Percentiles rank a stretch among this genome's conserved stretches.
Conservation (phyloP, 2,888 invertebrate species). For the Beris chalybata region DNA sequence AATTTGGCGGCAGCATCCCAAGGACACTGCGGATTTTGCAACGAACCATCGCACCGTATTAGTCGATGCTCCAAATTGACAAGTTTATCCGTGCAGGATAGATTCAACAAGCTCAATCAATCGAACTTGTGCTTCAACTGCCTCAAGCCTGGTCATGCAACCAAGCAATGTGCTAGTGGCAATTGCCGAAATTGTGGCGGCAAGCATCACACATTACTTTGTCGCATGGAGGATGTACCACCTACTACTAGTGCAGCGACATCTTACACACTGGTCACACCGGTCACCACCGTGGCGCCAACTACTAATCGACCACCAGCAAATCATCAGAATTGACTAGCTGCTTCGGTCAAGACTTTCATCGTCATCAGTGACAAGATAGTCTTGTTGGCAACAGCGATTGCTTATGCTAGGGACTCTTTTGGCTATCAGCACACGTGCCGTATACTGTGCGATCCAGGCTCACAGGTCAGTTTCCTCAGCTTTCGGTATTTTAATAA, state of each 20-base stretch:
- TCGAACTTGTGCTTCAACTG: too few species aligned
- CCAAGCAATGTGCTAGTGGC: too few species aligned
- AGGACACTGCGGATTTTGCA: too few species aligned
- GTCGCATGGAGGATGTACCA: too few species aligned
- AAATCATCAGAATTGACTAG: too few species aligned
- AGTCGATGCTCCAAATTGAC: too few species aligned
- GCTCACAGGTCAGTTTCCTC: slow-evolving; percentile 36
- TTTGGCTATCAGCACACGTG: slow-evolving; percentile 32
- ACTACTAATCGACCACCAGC: slow-evolving; percentile 11
- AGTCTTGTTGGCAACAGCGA: slow-evolving; percentile 26
- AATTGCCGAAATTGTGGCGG: slow-evolving; percentile 30
- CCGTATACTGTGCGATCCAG: slow-evolving; percentile 34
- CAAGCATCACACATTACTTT: slow-evolving; percentile 2
- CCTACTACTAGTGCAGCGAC: too few species aligned
- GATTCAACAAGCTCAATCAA: too few species aligned
- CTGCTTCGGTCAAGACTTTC: slow-evolving; percentile 28
- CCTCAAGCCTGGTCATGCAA: too few species aligned
- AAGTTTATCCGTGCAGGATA: too few species aligned
- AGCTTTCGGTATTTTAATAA: slow-evolving; percentile 29
- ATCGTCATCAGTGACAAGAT: slow-evolving; percentile 24
- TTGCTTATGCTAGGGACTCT: slow-evolving; percentile 27
- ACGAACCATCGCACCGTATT: too few species aligned
- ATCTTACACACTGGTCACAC: neutral
- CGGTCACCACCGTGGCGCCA: neutral
- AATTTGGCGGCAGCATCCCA: too few species aligned